phyloP scores from a whole-genome alignment of 2,797 vertebrate species.

The Echeneis naucrates region DNA sequence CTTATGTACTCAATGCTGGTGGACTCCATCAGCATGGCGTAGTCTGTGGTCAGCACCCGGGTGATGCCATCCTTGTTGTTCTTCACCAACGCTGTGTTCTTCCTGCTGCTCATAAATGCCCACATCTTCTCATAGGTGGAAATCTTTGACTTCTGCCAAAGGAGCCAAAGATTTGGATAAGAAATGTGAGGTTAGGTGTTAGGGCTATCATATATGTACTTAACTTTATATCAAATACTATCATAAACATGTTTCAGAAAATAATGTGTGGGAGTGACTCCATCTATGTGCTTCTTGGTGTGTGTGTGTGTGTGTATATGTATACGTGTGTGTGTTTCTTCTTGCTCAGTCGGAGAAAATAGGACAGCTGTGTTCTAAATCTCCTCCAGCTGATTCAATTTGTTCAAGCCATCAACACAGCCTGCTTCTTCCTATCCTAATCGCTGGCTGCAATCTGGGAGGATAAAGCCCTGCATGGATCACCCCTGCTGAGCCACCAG shows the following conservation, averaged over 20 bases:
- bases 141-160: slow-evolving; percentile 95
- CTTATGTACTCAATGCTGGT: slow-evolving; percentile 99
- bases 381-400: slow-evolving; percentile 85
- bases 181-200: neutral
- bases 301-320: slow-evolving; percentile 10
- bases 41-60: slow-evolving; percentile 95
- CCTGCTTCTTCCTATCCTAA: slow-evolving; percentile 78
- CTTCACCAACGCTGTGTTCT: slow-evolving; percentile 93
- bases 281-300: slow-evolving; percentile 5
- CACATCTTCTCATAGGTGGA: slow-evolving; percentile 99
- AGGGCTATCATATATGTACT: slow-evolving; percentile 1
- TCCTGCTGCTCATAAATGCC: slow-evolving; percentile 98
- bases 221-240: slow-evolving; percentile 10
- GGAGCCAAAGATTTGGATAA: slow-evolving; percentile 1
- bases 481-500: slow-evolving; percentile 69
- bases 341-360: slow-evolving; percentile 71
- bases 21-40: slow-evolving; percentile 98
- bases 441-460: slow-evolving; percentile 82
- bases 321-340: slow-evolving; percentile 36
- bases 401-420: slow-evolving; percentile 77
- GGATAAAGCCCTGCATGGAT: slow-evolving; percentile 75
- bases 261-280: slow-evolving; percentile 14
- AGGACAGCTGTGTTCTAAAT: slow-evolving; percentile 84
- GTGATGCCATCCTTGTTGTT: slow-evolving; percentile 96
- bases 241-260: slow-evolving; percentile 27